Conservation (phyloP, 2,888 invertebrate species). For the Acheta domesticus region DNA sequence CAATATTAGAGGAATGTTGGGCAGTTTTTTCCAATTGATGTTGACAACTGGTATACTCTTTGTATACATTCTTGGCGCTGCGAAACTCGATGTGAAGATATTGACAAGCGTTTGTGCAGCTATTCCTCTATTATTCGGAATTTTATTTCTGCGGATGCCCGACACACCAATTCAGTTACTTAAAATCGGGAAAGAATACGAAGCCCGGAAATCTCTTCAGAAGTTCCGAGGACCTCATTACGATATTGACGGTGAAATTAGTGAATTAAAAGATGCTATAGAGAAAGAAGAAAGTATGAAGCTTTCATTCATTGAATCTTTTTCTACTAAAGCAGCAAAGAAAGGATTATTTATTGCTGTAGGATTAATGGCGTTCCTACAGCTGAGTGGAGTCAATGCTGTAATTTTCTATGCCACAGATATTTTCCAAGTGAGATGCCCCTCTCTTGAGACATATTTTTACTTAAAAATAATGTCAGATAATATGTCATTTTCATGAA, state of each 20-base stretch:
- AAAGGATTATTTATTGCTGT: conserved; percentile 69
- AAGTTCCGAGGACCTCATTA: conserved; percentile 70
- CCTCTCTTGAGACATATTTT: neutral
- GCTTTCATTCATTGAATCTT: conserved; percentile 55
- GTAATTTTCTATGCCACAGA: conserved; percentile 73
- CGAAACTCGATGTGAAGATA: conserved; percentile 51
- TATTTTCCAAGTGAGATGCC: conserved; percentile 59
- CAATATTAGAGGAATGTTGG: conserved; percentile 76
- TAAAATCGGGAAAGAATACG: conserved; percentile 49
- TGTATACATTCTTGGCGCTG: conserved; percentile 66
- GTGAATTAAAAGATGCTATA: conserved; percentile 56
- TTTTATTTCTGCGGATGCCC: conserved; percentile 77
- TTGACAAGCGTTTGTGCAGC: conserved; percentile 60
- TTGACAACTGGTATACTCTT: conserved; percentile 78
- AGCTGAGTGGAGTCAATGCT: conserved; percentile 78
- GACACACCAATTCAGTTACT: conserved; percentile 69
- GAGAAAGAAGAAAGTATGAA: conserved; percentile 54
- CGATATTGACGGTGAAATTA: conserved; percentile 63
- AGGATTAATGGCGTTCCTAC: conserved; percentile 85
- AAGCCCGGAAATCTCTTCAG: conserved; percentile 65
- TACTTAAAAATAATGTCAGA: neutral
- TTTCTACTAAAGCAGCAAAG: conserved; percentile 60
- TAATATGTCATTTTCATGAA: neutral
- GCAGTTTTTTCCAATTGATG: conserved; percentile 84
- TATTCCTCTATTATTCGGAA: conserved; percentile 66